Evolutionary conservation across 30 jellyfish, hydroid and myxozoan genomes (phyloP), one percentile per base, ranked within the genome.

Genomic region (Aurelia aurita complex sp. Pacific): DNA sequence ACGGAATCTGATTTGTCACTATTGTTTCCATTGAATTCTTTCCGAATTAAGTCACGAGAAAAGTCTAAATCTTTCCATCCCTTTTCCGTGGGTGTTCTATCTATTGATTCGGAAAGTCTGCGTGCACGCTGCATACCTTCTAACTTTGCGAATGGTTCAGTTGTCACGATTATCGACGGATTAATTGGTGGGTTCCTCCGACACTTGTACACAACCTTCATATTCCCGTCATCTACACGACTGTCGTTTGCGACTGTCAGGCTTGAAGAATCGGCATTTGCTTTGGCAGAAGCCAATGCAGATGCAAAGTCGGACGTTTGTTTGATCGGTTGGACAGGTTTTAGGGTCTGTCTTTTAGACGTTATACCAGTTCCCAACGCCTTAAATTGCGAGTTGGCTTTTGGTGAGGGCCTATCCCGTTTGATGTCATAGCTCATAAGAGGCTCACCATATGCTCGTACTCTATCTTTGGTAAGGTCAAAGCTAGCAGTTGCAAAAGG

Each of bases 171-270:
- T 14, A 80, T 72, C 16, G 81, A 66, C 18, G 90, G 90, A 43
- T 67, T 80, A 9, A 80, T 80, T 34, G 90, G 90, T 2, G 90
- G 90, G 11, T 52, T 29, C 29, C 90, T 66, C 14, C 83, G 83
- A 43, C 52, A 50, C 36, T 46, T 79, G 43, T 74, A 33, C 19
- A 51, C 59, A 10, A n/a, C 60, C n/a, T n/a, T 59, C 3, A 19
- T 35, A 35, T 52, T 29, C 33, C 17, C 52, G 1, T 74, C 85
- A 17, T n/a, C 32, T 11, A 6, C 32, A 18, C 29, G 19, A 13
- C 60, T 32, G 19, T 10, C 85, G 15, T 17, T 19, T 16, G 19
- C 55, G 52, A 16, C 10, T 12, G 51, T 68, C 2, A 0, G 52
- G 16, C 79, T 3, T 5, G 79, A 68, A 6, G n/a, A 40, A 35